phyloP scores from a whole-genome alignment of 2,113 vertebrate species.

The Hydrochoerus hydrochaeris region DNA sequence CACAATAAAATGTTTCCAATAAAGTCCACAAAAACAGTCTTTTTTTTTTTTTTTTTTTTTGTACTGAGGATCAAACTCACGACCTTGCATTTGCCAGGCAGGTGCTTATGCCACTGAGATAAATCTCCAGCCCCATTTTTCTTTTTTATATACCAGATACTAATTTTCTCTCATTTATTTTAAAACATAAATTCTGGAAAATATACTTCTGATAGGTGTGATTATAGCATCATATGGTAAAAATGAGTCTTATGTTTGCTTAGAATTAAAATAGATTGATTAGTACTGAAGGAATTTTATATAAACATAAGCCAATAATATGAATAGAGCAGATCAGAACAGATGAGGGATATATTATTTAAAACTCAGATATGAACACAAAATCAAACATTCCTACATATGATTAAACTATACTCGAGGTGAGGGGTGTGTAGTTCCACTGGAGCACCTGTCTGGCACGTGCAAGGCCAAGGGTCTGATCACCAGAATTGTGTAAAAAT shows the following conservation, averaged over 20 bases:
- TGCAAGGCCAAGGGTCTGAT: not conserved
- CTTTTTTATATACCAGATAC: not conserved
- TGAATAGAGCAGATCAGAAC: not conserved
- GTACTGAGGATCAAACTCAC: too few species aligned
- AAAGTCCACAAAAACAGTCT: not conserved
- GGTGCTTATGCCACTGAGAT: too few species aligned
- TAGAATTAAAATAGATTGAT: not conserved
- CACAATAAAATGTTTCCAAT: not conserved
- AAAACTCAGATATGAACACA: not conserved
- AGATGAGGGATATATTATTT: not conserved
- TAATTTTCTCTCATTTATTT: conserved; percentile 19
- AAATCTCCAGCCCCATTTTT: not conserved
- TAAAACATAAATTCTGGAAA: not conserved
- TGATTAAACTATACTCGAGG: not conserved
- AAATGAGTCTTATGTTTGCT: not conserved
- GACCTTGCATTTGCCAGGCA: too few species aligned
- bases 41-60: not conserved
- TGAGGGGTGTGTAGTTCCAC: not conserved
- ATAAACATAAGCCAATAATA: not conserved
- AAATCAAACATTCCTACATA: not conserved
- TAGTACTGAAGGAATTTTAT: not conserved
- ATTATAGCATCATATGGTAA: not conserved
- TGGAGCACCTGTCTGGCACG: not conserved
- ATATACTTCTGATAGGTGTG: not conserved
- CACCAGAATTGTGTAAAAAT: not conserved